A percentile compares a stretch with the other conserved stretches of the same genome.
Conservation (phyloP, 2,113 vertebrate genomes). For the Bubo blakistoni region DNA sequence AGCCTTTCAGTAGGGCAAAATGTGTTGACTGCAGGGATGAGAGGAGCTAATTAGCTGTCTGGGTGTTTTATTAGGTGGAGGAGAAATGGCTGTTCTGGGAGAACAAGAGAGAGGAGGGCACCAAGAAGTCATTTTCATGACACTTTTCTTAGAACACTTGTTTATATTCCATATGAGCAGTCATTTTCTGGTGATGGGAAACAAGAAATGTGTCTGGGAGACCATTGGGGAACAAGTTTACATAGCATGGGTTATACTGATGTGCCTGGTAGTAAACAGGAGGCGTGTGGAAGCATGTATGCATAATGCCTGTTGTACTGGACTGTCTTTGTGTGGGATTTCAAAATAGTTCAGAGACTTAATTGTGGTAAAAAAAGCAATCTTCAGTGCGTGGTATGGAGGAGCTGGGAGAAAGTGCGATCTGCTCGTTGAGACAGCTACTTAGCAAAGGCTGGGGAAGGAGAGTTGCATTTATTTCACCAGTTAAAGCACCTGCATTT, state of each 20-base stretch:
- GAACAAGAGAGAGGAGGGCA: not conserved
- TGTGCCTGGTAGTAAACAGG: conserved; percentile 9
- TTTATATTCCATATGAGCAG: not conserved
- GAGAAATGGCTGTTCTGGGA: not conserved
- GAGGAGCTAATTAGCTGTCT: not conserved
- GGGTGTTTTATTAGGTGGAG: not conserved
- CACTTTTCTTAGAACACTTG: not conserved
- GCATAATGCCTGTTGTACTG: not conserved
- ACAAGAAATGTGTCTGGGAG: not conserved
- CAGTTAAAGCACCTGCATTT: conserved; percentile 5
- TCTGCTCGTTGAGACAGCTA: not conserved
- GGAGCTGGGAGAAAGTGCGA: not conserved
- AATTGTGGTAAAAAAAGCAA: not conserved
- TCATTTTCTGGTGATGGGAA: not conserved
- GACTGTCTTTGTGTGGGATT: conserved; percentile 14
- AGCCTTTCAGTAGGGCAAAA: not conserved
- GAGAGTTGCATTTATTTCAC: not conserved
- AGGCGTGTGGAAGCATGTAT: conserved; percentile 20
- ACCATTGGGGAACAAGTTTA: not conserved
- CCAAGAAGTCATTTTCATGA: not conserved
- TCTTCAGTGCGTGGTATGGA: not conserved
- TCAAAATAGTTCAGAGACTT: conserved; percentile 29
- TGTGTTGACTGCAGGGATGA: not conserved
- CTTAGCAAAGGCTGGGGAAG: not conserved
- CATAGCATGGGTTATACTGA: not conserved